These are phyloP conservation scores for Emmelina monodactyla DNA, from an alignment of 2,888 invertebrate species.

Conservation along the genomic window DNA sequence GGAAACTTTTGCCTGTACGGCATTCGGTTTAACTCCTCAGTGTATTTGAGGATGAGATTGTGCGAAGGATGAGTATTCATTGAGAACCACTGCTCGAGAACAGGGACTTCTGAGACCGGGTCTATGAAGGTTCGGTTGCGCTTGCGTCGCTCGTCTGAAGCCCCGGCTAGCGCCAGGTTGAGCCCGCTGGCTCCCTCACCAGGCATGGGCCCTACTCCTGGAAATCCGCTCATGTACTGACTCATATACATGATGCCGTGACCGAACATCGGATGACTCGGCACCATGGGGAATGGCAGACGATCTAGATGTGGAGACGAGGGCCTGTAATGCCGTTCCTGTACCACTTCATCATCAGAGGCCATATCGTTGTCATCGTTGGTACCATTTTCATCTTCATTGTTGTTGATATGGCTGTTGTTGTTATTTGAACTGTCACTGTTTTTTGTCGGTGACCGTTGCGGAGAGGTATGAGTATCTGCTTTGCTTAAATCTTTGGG, in stretches of 20 bases:
- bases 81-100: conserved; percentile 94
- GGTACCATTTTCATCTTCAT: conserved; percentile 56
- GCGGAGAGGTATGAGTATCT: conserved; percentile 47
- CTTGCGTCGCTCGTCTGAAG: conserved; percentile 88
- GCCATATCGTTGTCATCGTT: conserved; percentile 59
- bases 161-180: conserved; percentile 69
- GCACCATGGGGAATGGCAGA: conserved; percentile 79
- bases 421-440: conserved; percentile 60
- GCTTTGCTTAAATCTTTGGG: conserved; percentile 54
- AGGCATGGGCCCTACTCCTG: conserved; percentile 61
- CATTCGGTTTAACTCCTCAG: conserved; percentile 96
- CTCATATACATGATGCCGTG: conserved; percentile 94
- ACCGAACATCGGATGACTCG: conserved; percentile 84
- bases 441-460: conserved; percentile 62
- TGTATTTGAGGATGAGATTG: conserved; percentile 96
- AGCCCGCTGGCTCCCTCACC: conserved; percentile 67
- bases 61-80: conserved; percentile 99
- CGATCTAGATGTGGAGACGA: conserved; percentile 57
- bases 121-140: conserved; percentile 99
- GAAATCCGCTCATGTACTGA: conserved; percentile 75
- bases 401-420: conserved; percentile 54
- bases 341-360: conserved; percentile 53
- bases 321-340: conserved; percentile 46
- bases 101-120: conserved; percentile 96
- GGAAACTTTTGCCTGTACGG: conserved; percentile 98